These are phyloP conservation scores for Bimastos eiseni DNA, from an alignment of 2,888 invertebrate species.

Conservation along the genomic window DNA sequence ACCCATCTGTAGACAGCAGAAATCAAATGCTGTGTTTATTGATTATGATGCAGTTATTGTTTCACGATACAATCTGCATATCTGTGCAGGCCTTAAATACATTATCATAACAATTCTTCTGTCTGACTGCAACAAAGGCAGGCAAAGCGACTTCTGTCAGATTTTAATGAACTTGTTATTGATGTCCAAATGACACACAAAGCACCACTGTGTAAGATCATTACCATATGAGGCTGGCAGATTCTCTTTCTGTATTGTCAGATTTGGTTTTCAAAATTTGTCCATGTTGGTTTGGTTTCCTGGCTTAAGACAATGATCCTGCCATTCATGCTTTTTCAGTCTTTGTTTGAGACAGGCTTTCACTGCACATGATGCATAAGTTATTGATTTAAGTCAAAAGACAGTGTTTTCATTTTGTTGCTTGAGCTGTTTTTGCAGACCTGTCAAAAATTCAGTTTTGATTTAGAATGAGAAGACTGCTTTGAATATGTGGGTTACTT, in stretches of 20 bases:
- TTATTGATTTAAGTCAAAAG: background rate
- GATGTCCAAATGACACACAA: slow-evolving; percentile 6
- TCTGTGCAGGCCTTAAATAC: background rate
- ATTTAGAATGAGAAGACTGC: background rate
- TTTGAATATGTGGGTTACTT: slow-evolving; percentile 6
- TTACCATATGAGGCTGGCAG: background rate
- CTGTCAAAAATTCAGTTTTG: background rate
- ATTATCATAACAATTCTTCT: slow-evolving; percentile 4
- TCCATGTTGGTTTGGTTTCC: background rate
- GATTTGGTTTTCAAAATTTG: background rate
- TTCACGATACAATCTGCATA: slow-evolving; percentile 13
- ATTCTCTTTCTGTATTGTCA: background rate
- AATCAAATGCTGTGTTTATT: background rate
- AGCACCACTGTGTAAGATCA: slow-evolving; percentile 13
- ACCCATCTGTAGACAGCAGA: background rate
- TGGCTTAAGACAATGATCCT: background rate
- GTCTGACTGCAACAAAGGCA: background rate
- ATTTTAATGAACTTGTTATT: slow-evolving; percentile 1
- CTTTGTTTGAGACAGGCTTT: background rate
- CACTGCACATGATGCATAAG: too few species aligned
- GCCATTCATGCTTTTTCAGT: background rate
- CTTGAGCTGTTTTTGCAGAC: background rate
- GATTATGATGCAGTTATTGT: slow-evolving; percentile 13
- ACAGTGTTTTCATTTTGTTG: background rate
- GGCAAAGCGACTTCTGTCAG: background rate